Evolutionary conservation across 1,140 invertebrate genomes (phyloP), one percentile per base, ranked within the genome.

Genomic region (Globodera ellingtonae): DNA sequence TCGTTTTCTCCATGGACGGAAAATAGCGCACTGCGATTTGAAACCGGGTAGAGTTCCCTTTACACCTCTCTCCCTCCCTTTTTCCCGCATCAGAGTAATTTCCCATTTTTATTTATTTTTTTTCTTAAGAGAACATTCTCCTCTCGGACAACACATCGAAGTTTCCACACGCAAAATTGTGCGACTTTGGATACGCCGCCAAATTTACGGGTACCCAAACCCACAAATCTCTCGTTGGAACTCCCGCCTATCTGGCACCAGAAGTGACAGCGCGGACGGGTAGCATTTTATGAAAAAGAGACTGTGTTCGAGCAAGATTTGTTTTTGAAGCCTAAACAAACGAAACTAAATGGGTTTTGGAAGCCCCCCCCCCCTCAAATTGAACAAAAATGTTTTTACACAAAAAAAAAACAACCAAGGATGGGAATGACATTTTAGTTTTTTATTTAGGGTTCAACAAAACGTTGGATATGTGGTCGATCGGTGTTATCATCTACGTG

Each of bases 131-230:
- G 65, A 88, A 88, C 74, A 86, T 88, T 8, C 82, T 88, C n/a
- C 79, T 88, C 10, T 81, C 79, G 15, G 79, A 87, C 66, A 78
- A 85, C 46, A 71, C 72, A 13, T 70, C 82, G 8, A 79, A 84
- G 24, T 88, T 87, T 65, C 87, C 87, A 2, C 88, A 88, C 77
- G 88, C 85, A 18, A 99, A 99, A 91, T 91, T 99, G 13, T 98
- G 97, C 91, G 97, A 99, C 92, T 99, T 99, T 91, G 97, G 97
- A 75, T 99, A 98, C 91, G 97, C 97, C 8, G 91, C 96, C 78
- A 98, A 98, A 85, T 98, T 99, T 89, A 96, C 96, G 8, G 97
- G 99, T 91, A 98, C 98, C 89, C 97, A 96, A 67, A 99, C 99
- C 90, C 91, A 96, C 18, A 92, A 96, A 85, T 97, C 95, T 50